Evolutionary conservation across 1,140 invertebrate species (phyloP).

Genomic region (Oryctes rhinoceros): DNA sequence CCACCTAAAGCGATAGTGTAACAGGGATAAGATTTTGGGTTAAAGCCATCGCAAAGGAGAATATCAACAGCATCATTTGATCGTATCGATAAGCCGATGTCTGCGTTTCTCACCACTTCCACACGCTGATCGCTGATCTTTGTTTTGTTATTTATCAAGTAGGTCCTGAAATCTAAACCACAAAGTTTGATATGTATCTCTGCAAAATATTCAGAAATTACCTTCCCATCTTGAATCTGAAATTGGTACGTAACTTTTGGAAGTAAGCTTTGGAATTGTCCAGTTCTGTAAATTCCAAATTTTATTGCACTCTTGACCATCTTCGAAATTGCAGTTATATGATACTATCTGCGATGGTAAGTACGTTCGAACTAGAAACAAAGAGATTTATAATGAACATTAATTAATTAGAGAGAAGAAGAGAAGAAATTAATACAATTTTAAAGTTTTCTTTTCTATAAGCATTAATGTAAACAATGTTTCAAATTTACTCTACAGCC

Average conservation of each 20-base stretch:
- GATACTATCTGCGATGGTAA: not conserved
- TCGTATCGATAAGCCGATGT: slow-evolving; percentile 1
- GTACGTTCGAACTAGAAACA: not conserved
- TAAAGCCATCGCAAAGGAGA: slow-evolving; percentile 23
- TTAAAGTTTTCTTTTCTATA: not conserved
- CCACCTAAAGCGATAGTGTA: slow-evolving; percentile 12
- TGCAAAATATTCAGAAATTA: not conserved
- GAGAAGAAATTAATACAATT: not conserved
- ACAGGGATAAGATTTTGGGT: not conserved
- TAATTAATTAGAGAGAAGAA: too few species aligned
- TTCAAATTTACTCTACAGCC: too few species aligned
- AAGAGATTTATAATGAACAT: not conserved
- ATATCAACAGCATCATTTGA: not conserved
- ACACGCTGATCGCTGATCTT: not conserved
- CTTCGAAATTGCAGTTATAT: slow-evolving; percentile 20
- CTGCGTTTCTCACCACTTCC: not conserved
- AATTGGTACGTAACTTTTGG: slow-evolving; percentile 16
- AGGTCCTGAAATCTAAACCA: not conserved
- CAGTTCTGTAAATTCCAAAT: slow-evolving; percentile 13
- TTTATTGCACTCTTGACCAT: slow-evolving; percentile 2
- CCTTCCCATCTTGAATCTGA: slow-evolving; percentile 28
- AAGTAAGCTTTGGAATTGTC: not conserved
- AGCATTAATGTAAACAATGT: not conserved
- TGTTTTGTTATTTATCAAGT: not conserved
- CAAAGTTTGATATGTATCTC: not conserved